Conservation (phyloP, 2,113 vertebrate species). For the Ctenomys sociabilis region DNA sequence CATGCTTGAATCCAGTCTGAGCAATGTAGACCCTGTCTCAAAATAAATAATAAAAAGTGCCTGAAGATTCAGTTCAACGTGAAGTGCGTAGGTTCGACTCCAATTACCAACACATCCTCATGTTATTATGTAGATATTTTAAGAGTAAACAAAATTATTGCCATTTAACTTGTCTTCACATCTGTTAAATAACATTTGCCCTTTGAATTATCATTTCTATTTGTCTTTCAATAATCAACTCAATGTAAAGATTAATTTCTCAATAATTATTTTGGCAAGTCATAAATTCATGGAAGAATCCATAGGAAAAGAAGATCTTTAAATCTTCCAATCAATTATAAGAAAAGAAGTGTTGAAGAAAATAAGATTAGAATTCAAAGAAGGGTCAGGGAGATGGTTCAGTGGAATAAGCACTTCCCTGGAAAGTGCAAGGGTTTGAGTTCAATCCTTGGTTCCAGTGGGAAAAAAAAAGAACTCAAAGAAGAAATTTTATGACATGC, state of each 20-base stretch:
- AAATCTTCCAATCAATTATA: background rate
- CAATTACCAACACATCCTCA: background rate
- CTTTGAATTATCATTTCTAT: background rate
- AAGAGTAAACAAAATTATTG: slow-evolving; percentile 5
- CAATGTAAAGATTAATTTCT: background rate
- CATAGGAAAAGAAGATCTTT: background rate
- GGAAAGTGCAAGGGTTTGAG: too few relatives aligned
- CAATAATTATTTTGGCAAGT: background rate
- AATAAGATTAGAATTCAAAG: too few relatives aligned
- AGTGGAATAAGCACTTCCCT: too few relatives aligned
- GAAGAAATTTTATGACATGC: background rate
- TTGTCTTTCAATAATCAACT: background rate
- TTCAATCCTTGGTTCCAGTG: background rate
- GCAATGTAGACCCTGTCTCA: background rate
- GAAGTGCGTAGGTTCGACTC: background rate
- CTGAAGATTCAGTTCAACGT: background rate
- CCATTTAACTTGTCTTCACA: background rate
- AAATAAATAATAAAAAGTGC: background rate
- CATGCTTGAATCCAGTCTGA: background rate
- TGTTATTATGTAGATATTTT: background rate
- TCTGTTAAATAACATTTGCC: slow-evolving; percentile 27
- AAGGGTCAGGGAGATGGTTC: too few relatives aligned
- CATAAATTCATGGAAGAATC: background rate
- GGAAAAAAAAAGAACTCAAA: background rate
- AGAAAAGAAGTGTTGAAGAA: too few relatives aligned